phyloP scores from a whole-genome alignment of 2,113 vertebrate genomes.

The Noctilio leporinus region DNA sequence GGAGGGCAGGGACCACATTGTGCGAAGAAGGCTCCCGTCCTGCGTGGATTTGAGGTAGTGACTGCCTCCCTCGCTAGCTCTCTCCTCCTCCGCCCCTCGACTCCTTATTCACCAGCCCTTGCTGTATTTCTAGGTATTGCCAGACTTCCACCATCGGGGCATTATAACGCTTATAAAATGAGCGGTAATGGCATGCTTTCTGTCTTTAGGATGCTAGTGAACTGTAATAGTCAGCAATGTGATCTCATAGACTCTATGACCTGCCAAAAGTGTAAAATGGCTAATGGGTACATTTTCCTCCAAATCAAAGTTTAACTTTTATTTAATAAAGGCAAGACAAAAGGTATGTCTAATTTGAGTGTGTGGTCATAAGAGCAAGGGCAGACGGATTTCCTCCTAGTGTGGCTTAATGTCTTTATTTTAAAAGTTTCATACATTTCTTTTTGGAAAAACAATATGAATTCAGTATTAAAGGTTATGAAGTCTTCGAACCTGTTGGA shows the following conservation, averaged over 20 bases:
- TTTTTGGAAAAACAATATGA: not conserved
- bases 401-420: constrained; percentile 26
- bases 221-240: not conserved
- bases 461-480: constrained; percentile 19
- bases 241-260: constrained; percentile 13
- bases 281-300: constrained; percentile 24
- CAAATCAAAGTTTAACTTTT: constrained; percentile 65
- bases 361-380: not conserved
- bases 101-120: constrained; percentile 31
- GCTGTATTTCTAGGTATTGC: constrained; percentile 65
- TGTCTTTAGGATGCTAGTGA: constrained; percentile 51
- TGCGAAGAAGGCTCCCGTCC: constrained; percentile 47
- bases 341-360: constrained; percentile 43
- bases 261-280: constrained; percentile 39
- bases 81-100: not conserved
- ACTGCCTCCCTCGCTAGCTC: constrained; percentile 10
- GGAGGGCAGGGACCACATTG: constrained; percentile 19
- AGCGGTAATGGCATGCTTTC: constrained; percentile 41
- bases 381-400: constrained; percentile 15
- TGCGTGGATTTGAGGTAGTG: constrained; percentile 46
- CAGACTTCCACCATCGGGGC: constrained; percentile 41
- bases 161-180: constrained; percentile 38
- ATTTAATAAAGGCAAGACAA: constrained; percentile 38
- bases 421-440: constrained; percentile 3
- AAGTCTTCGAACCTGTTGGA: constrained; percentile 67